phyloP scores from a whole-genome alignment of 2,113 vertebrate species.

The Actenoides lindsayi region DNA sequence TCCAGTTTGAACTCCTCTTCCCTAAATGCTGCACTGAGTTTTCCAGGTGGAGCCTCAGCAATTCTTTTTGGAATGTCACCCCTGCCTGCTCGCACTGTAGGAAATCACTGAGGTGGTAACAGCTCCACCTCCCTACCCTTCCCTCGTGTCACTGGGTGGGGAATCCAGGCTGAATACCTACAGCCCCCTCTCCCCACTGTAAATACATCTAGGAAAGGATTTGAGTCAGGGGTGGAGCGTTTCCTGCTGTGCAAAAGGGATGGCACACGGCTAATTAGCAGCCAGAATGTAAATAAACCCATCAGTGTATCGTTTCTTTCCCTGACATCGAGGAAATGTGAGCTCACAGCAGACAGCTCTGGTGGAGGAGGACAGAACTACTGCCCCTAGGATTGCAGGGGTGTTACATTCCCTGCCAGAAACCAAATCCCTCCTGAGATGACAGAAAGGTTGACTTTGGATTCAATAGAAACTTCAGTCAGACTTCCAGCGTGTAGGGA shows the following conservation, averaged over 20 bases:
- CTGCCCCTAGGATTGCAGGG: neutral
- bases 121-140: neutral
- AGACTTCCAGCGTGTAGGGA: neutral
- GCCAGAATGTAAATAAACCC: neutral
- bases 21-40: neutral
- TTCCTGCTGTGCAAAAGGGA: neutral
- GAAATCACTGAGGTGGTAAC: neutral
- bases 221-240: neutral
- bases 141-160: neutral
- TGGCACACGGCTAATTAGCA: neutral
- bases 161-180: neutral
- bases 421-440: neutral
- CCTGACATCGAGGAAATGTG: neutral
- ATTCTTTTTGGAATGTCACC: neutral
- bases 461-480: neutral
- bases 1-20: neutral
- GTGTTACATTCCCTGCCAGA: neutral
- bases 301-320: neutral
- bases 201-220: neutral
- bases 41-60: neutral
- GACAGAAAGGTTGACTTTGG: neutral
- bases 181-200: neutral
- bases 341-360: rapidly evolving
- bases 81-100: neutral
- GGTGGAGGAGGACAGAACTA: neutral